A percentile compares a stretch with the other conserved stretches of the same genome.
These are phyloP conservation scores for Cheiracanthium punctorium DNA, from an alignment of 2,888 invertebrate genomes.

Conservation along the genomic window DNA sequence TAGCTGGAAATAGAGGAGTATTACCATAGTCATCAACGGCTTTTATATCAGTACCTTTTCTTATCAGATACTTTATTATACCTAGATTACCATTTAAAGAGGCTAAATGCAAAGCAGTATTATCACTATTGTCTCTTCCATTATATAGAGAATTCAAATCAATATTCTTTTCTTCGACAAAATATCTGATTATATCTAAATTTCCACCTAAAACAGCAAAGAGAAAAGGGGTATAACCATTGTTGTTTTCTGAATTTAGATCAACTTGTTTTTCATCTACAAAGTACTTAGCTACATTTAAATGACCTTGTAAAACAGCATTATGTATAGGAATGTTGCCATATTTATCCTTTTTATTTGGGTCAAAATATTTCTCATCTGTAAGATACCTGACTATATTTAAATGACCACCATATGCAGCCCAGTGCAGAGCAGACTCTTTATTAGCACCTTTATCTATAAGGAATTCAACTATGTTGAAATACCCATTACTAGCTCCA, in stretches of 20 bases:
- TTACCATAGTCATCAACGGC: not conserved
- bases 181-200: no score
- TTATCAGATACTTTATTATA: not conserved
- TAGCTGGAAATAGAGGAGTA: not conserved
- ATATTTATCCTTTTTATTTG: conserved; percentile 18
- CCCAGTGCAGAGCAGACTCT: not conserved
- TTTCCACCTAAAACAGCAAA: no score
- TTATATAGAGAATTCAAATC: no score
- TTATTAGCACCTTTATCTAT: not conserved
- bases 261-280: not conserved
- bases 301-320: conserved; percentile 5
- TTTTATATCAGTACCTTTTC: not conserved
- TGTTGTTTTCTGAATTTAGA: not conserved
- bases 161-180: no score
- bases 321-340: not conserved
- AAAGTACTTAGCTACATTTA: not conserved
- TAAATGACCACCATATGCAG: not conserved
- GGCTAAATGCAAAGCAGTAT: not conserved
- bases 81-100: not conserved
- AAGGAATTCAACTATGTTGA: not conserved
- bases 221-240: no score
- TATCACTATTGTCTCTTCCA: no score
- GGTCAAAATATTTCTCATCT: not conserved
- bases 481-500: not conserved
- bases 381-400: not conserved